Percentiles rank a stretch among this genome's conserved stretches.
Evolutionary conservation across 2,113 vertebrate genomes (phyloP).

Genomic region (Amphiprion percula): DNA sequence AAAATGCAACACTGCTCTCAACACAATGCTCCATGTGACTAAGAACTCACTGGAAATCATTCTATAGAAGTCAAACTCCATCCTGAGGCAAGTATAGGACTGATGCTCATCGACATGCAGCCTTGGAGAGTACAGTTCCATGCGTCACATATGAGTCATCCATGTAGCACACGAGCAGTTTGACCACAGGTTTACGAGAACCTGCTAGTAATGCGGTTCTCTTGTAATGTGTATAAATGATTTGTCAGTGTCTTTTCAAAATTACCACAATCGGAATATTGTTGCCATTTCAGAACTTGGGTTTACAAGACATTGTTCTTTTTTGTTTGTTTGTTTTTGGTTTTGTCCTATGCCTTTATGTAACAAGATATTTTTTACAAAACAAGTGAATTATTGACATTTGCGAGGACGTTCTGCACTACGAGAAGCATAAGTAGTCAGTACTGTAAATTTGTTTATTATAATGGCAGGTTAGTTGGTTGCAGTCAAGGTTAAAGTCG

Average conservation of each 20-base stretch:
- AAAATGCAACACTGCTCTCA: not conserved
- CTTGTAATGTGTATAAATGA: not conserved
- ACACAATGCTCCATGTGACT: not conserved
- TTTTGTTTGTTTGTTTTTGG: not conserved
- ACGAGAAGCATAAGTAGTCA: not conserved
- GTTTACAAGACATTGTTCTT: not conserved
- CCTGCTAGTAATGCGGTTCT: not conserved
- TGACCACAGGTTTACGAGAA: not conserved
- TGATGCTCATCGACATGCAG: not conserved
- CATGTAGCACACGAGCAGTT: not conserved
- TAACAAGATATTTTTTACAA: not conserved
- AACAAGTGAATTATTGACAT: not conserved
- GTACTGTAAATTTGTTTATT: no score
- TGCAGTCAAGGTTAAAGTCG: no score
- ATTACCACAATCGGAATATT: not conserved
- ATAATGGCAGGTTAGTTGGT: no score
- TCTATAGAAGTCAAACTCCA: not conserved
- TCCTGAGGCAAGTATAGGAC: not conserved
- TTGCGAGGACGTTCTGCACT: not conserved
- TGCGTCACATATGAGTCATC: constrained; percentile 2
- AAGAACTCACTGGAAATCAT: not conserved
- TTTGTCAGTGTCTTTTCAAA: not conserved
- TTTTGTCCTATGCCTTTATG: not conserved
- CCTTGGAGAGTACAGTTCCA: not conserved
- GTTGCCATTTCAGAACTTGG: not conserved